A percentile compares a stretch with the other conserved stretches of the same genome.
These are phyloP conservation scores for Ascaphus truei DNA, from an alignment of 2,113 vertebrate genomes.

Conservation along the genomic window DNA sequence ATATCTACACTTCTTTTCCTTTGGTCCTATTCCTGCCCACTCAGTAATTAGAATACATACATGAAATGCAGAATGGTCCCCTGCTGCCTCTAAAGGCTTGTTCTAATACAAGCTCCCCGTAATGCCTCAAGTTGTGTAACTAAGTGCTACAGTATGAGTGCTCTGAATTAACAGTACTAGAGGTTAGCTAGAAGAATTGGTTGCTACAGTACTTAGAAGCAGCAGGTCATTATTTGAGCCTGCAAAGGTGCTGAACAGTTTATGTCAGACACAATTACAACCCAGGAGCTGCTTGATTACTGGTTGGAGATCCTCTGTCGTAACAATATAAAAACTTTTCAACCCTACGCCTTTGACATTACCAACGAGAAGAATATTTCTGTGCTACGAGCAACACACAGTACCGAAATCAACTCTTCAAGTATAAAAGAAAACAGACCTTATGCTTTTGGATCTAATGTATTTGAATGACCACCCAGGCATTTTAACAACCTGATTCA, in stretches of 20 bases:
- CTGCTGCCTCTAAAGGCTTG: slow-evolving; percentile 1
- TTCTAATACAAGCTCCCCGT: slow-evolving; percentile 5
- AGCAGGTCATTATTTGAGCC: not conserved
- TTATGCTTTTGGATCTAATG: slow-evolving; percentile 9
- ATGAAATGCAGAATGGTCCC: not conserved
- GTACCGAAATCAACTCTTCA: no score
- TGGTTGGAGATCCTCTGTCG: no score
- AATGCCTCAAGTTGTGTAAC: slow-evolving; percentile 4
- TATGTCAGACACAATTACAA: no score
- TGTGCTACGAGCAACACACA: no score
- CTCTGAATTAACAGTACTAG: not conserved
- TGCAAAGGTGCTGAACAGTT: not conserved
- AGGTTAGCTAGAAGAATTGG: not conserved
- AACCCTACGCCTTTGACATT: no score
- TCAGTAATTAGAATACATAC: slow-evolving; percentile 3
- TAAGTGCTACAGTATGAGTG: slow-evolving; percentile 21
- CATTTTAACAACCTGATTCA: slow-evolving; percentile 2
- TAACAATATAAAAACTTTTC: no score
- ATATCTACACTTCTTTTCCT: not conserved
- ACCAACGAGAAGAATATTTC: no score
- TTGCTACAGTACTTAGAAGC: no score
- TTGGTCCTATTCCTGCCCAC: slow-evolving; percentile 13
- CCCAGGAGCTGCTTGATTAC: no score
- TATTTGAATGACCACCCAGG: slow-evolving; percentile 6
- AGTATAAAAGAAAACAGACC: no score